These are phyloP conservation scores for Trogon melanurus DNA, from an alignment of 2,113 vertebrate genomes.

Conservation along the genomic window DNA sequence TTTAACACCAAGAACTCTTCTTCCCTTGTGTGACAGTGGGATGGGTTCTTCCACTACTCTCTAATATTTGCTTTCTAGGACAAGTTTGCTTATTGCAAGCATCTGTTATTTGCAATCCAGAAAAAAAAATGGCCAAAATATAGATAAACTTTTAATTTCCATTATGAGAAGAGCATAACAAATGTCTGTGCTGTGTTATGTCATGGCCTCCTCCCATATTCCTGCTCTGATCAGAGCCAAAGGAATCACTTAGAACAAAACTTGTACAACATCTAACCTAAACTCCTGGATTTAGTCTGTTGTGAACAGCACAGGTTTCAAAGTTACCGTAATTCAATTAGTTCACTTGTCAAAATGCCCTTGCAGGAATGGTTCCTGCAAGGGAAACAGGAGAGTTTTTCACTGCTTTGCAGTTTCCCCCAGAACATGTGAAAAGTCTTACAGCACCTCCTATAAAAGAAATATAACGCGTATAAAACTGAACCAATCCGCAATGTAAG, in stretches of 20 bases:
- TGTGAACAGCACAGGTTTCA: background rate
- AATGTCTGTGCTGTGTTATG: background rate
- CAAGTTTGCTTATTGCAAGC: background rate
- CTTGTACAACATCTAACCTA: background rate
- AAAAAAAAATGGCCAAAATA: background rate
- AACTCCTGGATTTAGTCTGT: background rate
- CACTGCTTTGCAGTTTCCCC: background rate
- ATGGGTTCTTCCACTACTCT: background rate
- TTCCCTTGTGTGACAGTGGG: background rate
- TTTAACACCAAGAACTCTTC: background rate
- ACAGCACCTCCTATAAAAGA: background rate
- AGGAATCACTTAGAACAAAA: background rate
- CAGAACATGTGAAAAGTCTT: background rate
- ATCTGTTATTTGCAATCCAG: background rate
- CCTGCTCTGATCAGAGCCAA: background rate
- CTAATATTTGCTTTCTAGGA: background rate
- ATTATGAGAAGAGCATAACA: background rate
- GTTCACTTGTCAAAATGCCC: background rate
- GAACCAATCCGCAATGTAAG: background rate
- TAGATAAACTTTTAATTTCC: background rate
- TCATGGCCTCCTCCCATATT: background rate
- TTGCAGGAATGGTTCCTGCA: background rate
- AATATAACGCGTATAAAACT: background rate
- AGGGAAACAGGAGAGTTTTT: background rate
- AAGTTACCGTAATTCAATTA: background rate